Evolutionary conservation across 1,140 invertebrate genomes (phyloP), one percentile per base, ranked within the genome.

Genomic region (Acarapis woodi): DNA sequence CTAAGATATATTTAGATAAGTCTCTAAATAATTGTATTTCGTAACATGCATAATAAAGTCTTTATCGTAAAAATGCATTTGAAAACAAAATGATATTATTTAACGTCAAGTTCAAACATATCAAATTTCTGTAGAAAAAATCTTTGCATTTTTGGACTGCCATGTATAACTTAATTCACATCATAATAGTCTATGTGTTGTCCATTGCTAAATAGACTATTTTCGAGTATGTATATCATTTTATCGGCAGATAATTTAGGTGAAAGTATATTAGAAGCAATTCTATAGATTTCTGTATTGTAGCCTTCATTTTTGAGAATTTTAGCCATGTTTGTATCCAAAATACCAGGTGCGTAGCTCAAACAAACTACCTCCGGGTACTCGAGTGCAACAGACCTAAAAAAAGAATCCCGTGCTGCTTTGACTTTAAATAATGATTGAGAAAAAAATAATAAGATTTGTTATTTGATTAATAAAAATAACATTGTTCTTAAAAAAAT

Each of bases 281-380:
- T 30, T 24, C 62, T 57, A 48, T 78, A 79, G 3, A 58, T 55
- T 32, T 64, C 52, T 43, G 59, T 65, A 5, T 70, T 42, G 31
- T 66, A 64, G 1, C 53, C 41, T 54, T 72, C 67, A 24, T 32
- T 32, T 5, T 6, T 61, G 55, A 0, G 65, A 53, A 32, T 65
- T n/a, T 66, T 51, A 26, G 72, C 67, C 80, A 94, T 93, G 33
- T 77, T 69, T 0, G 83, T 94, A 42, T 80, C 64, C 3, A 93
- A 71, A 3, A 83, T 78, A 19, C 87, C 85, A 1, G 87, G 87
- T 3, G 82, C 71, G 59, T 93, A 96, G 56, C 71, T 88, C 3
- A 96, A 53, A 8, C 90, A 70, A 38, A 67, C 58, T 0, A 82
- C 57, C 18, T 65, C 49, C 12, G 67, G 65, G 45, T 74, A 66